Percentiles rank a stretch among this genome's conserved stretches.
Evolutionary conservation across 1,140 invertebrate species (phyloP).

Genomic region (Pristionchus pacificus): DNA sequence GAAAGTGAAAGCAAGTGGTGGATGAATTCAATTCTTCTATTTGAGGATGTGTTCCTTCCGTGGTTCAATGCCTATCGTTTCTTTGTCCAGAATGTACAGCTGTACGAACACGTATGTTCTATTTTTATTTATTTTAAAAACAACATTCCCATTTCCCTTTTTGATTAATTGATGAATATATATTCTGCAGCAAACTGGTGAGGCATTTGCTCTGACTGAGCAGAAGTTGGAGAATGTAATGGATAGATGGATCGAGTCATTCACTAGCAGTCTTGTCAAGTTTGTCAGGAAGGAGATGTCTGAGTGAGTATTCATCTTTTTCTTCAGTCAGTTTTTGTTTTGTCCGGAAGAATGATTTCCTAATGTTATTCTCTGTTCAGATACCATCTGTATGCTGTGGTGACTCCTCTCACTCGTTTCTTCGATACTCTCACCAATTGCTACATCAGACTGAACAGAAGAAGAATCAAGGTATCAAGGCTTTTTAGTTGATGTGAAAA

Average conservation of each 20-base stretch:
- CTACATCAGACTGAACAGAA: constrained; percentile 94
- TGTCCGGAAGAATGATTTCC: no score
- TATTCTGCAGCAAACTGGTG: background rate
- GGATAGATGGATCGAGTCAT: constrained; percentile 94
- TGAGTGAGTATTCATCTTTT: constrained; percentile 44
- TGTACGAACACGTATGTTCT: constrained; percentile 69
- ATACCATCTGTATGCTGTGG: constrained; percentile 89
- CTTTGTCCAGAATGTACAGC: constrained; percentile 83
- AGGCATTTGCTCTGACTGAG: background rate
- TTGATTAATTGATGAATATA: background rate
- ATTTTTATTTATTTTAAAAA: constrained; percentile 59
- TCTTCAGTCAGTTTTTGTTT: no score
- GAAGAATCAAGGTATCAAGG: constrained; percentile 69
- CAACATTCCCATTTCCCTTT: background rate
- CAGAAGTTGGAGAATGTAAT: constrained; percentile 71
- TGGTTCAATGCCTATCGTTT: constrained; percentile 99
- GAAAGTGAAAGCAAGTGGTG: no score
- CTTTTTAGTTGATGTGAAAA: background rate
- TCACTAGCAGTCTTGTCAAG: constrained; percentile 81
- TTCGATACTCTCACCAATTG: constrained; percentile 96
- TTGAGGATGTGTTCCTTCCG: constrained; percentile 76
- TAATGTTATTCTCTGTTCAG: constrained; percentile 4
- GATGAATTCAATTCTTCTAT: no score
- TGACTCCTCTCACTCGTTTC: constrained; percentile 85
- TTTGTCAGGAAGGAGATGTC: constrained; percentile 88